Conservation (phyloP, 2,113 vertebrate species). For the Artemisiospiza belli region DNA sequence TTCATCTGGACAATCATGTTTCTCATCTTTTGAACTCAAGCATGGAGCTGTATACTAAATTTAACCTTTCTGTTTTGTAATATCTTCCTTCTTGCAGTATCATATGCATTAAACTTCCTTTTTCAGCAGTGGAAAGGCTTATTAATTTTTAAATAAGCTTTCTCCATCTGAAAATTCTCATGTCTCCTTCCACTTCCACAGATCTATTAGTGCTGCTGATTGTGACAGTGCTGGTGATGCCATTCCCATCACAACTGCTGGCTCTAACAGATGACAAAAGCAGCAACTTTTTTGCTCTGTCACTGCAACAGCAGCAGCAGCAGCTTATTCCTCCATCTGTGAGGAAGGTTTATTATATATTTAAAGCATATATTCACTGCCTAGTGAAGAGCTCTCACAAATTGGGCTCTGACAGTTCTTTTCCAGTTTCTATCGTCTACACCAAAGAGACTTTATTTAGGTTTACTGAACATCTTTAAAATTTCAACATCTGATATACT, state of each 20-base stretch:
- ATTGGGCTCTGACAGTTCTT: conserved; percentile 37
- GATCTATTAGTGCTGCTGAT: neutral
- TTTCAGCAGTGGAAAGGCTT: neutral
- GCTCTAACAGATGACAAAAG: conserved; percentile 23
- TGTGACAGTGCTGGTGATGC: neutral
- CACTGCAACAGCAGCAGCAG: neutral
- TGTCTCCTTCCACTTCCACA: neutral
- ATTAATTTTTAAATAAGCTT: conserved; percentile 24
- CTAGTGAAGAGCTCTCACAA: conserved; percentile 45
- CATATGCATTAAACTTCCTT: neutral
- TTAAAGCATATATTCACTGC: conserved; percentile 36
- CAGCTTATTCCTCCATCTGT: neutral
- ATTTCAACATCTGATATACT: conserved; percentile 29
- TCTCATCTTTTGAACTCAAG: neutral
- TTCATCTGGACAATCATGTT: neutral
- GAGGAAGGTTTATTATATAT: conserved; percentile 48
- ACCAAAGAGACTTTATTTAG: conserved; percentile 52
- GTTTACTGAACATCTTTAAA: conserved; percentile 11
- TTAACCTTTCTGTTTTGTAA: neutral
- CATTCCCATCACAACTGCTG: neutral
- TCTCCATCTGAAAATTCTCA: neutral
- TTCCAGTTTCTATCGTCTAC: conserved; percentile 43
- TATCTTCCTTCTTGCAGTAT: neutral
- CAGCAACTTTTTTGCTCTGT: conserved; percentile 19
- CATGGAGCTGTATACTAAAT: neutral